Evolutionary conservation across 2,113 vertebrate species (phyloP), one percentile per base, ranked within the genome.

Genomic region (Scortum barcoo): DNA sequence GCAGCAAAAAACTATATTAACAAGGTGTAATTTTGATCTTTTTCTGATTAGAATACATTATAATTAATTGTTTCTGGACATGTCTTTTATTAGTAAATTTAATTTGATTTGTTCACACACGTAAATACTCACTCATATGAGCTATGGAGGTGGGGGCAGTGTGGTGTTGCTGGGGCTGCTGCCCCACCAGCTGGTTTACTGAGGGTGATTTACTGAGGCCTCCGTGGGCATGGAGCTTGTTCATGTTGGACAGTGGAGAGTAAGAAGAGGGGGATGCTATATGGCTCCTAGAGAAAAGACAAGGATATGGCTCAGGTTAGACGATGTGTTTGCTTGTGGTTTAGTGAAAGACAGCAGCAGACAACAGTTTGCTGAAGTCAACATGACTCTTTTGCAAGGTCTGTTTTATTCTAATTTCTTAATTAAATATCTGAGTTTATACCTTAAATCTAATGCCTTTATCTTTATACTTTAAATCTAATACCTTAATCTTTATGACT

Each of bases 141-240:
- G 94, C 92, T 77, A 99, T 94, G 83, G 91, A 85, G 68, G 94
- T 92, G 0, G 95, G 93, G 0, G 95, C 84, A 0, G 92, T 42
- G 0, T 93, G 90, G 84, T 95, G 40, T n/a, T 98, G 97, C 20
- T 97, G 96, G 7, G 94, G 93, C 4, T 97, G 96, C 93, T 98
- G 98, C 22, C 97, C 96, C 70, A 97, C 96, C 87, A 99, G 94
- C 94, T 99, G 98, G 93, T 96, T 98, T 91, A 98, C 96, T 0
- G 97, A 96, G 0, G 97, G 96, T 69, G 96, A 95, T 88, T 99
- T 99, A 95, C 92, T 95, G 84, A 96, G 91, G 0, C 96, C 93
- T 0, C 94, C 70, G 0, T 97, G 98, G 0, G 88, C 33, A 0
- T 98, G 98, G 0, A 94, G 91, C 85, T 98, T 99, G 84, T 94